Evolutionary conservation across 2,113 vertebrate genomes (phyloP), one percentile per base, ranked within the genome.

Genomic region (Nibea coibor): DNA sequence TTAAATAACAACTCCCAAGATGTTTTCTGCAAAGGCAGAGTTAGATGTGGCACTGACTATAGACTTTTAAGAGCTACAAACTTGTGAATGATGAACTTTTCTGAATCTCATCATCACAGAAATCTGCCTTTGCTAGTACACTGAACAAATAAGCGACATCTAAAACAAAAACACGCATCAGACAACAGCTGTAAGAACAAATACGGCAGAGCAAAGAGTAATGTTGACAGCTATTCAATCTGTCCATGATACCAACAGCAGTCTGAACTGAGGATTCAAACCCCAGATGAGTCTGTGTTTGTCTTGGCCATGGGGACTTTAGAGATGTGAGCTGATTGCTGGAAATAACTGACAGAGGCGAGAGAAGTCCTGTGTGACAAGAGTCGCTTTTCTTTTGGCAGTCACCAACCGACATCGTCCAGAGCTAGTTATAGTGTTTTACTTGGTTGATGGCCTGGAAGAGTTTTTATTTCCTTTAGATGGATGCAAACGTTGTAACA

Each of bases 381-480:
- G 45, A 66, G 43, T 7, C 16, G 26, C n/a, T 80, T 72, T 50
- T 59, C 16, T 22, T 66, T 59, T 14, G 50, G 20, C 24, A 64
- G 24, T 35, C 26, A 19, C 8, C 17, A 54, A 9, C 53, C 14
- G 6, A 15, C 53, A 26, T 19, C 15, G 54, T 59, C n/a, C 50
- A 4, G 16, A 24, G 24, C 12, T 10, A 35, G 50, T 75, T 62
- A 10, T 24, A 31, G 10, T 26, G 59, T 19, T 75, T 71, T 35
- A 39, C 35, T 74, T 53, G 16, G 39, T 22, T 47, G 42, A 67
- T 75, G 45, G 28, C 0, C 24, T 64, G 20, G 28, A 56, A 53
- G 28, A 53, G 19, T 65, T 76, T 57, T 43, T 43, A 19, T 12
- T 35, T 68, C 31, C 31, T 31, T 75, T 59, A 45, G 4, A 42